Evolutionary conservation across 2,797 vertebrate species (phyloP).

Genomic region (Diceros bicornis): DNA sequence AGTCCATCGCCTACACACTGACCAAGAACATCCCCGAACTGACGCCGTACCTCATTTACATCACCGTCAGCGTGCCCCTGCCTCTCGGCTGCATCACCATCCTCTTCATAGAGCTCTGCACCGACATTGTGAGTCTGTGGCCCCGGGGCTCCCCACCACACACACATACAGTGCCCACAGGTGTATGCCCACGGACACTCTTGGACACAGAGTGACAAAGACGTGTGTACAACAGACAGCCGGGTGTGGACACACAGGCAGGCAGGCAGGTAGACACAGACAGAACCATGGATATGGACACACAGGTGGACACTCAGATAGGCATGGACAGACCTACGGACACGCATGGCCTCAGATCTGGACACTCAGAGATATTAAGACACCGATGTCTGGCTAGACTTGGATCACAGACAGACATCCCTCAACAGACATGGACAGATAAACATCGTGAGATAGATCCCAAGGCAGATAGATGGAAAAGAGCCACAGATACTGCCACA

Average conservation of each 20-base stretch:
- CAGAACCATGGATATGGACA: neutral
- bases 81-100: constrained; percentile 96
- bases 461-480: neutral
- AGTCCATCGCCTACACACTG: constrained; percentile 95
- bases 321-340: neutral
- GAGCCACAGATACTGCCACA: neutral
- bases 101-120: constrained; percentile 96
- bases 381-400: neutral
- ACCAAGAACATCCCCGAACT: constrained; percentile 96
- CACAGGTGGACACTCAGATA: neutral
- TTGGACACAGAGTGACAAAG: neutral
- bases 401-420: neutral
- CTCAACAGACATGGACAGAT: neutral
- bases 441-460: neutral
- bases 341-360: neutral
- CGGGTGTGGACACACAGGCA: neutral
- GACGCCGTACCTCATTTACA: constrained; percentile 95
- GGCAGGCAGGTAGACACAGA: neutral
- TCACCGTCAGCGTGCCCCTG: constrained; percentile 94
- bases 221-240: neutral
- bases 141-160: neutral
- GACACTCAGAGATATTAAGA: neutral
- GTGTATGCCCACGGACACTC: neutral
- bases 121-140: constrained; percentile 93
- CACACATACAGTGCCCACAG: neutral